phyloP scores from a whole-genome alignment of 2,888 invertebrate genomes.

The Dasysyrphus tricinctus region DNA sequence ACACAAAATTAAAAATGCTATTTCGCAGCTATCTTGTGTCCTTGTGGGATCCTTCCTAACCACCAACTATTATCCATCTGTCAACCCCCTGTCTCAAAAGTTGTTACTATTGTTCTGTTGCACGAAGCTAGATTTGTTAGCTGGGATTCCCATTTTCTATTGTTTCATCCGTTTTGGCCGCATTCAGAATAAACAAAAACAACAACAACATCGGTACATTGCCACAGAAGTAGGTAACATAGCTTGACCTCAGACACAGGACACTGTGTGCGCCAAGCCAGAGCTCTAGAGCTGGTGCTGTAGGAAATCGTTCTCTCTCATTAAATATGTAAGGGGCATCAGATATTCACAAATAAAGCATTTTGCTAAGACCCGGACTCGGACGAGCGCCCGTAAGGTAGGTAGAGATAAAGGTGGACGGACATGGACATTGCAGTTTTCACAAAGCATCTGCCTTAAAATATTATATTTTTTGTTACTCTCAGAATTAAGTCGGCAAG shows the following conservation, averaged over 20 bases:
- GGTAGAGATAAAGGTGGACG: constrained; percentile 21
- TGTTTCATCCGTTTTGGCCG: constrained; percentile 61
- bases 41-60: constrained; percentile 59
- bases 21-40: constrained; percentile 65
- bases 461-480: constrained; percentile 23
- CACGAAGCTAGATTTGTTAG: constrained; percentile 21
- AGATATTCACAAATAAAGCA: constrained; percentile 69
- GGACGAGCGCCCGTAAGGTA: constrained; percentile 10
- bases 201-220: not conserved
- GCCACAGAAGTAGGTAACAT: constrained; percentile 51
- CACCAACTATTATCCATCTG: constrained; percentile 69
- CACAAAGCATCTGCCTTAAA: constrained; percentile 44
- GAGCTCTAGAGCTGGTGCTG: constrained; percentile 32
- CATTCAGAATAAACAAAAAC: constrained; percentile 49
- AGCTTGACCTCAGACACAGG: constrained; percentile 71
- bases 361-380: constrained; percentile 21
- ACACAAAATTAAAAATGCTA: constrained; percentile 60
- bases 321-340: constrained; percentile 69
- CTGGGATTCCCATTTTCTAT: constrained; percentile 31
- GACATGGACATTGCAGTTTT: constrained; percentile 16
- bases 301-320: constrained; percentile 67
- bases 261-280: constrained; percentile 40
- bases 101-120: constrained; percentile 57
- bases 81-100: constrained; percentile 70
- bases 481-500: constrained; percentile 53